Base-by-base conservation (phyloP, 2,888 invertebrate species). In the Pelosia muscerda region DNA sequence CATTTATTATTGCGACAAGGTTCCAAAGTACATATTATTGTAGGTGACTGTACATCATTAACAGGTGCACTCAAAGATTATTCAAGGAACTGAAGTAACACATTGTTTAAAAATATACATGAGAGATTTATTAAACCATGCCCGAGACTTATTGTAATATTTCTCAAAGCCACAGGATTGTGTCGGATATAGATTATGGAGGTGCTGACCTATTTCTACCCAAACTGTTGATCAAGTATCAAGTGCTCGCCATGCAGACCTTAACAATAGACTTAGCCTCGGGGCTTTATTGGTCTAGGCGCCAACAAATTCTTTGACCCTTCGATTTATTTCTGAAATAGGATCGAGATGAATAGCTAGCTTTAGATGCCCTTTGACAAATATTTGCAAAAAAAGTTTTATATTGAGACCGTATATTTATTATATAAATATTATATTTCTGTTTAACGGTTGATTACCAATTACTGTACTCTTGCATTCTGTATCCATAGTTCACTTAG, bases 181-280 rank as follows among this genome's bases (percentile, higher is more conserved):
- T 74, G 63, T 65, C 66, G 70, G 65, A 65, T 71, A 79, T 71
- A 81, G 77, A 76, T 81, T 74, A 78, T 71, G 75, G 72, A 77
- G 77, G 77, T 72, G 63, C 73, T 62, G 75, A 79, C 77, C 79
- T 74, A 81, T 73, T 74, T 76, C 54, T 69, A 31, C 57, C 61
- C 59, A 61, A 81, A 68, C 76, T 71, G 81, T 79, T 79, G 79
- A 79, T 78, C 72, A 78, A 79, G 79, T 78, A 81, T 74, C 77
- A 71, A 79, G 74, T 69, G 74, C 60, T 72, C 60, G 63, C 73
- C 71, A 65, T 72, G 67, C 57, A 67, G 63, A 75, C 79, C 73
- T 69, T 74, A 69, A 79, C 79, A 79, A 79, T 81, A 69, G 79
- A 79, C 73, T 76, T 72, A 72, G 69, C 71, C 76, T 60, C 60